Evolutionary conservation across 2,113 vertebrate genomes (phyloP), one percentile per base, ranked within the genome.

Genomic region (Morphnarchus princeps): DNA sequence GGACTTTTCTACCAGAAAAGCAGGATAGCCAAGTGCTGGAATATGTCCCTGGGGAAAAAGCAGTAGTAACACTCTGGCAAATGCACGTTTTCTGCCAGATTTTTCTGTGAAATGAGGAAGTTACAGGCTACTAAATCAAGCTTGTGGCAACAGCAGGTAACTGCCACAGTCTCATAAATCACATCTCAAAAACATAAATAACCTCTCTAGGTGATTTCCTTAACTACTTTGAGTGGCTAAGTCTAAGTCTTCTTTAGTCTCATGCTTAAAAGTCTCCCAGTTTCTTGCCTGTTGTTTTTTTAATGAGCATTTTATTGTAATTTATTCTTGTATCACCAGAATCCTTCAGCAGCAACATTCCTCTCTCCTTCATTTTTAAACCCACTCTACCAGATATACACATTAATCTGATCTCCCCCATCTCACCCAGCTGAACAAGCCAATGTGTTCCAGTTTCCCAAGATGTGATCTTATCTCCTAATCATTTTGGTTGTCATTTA

Each of bases 41-140:
- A 18, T 52, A 38, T 20, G 54, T 54, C 70, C 67, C 58, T 22
- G n/a, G 62, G 89, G 77, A 79, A 94, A 91, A 40, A 28, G 19
- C 54, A 26, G 67, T 43, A 89, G 61, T 5, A 63, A 76, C 22
- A 12, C 17, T 57, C 58, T 34, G 36, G 65, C 58, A 89, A 80
- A 82, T 7, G n/a, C 50, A 65, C 12, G 40, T 73, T 91, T 57
- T 63, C 61, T 84, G 76, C 63, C 63, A 71, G 47, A 59, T 49
- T 69, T 74, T 58, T 67, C 76, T 76, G 49, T 57, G 77, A 81
- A 95, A 92, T 79, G 24, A 91, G 87, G 93, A 95, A 90, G 66
- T 72, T 72, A 42, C 0, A 4, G 74, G 61, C 61, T 69, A 72
- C 65, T 84, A 96, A 89, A 91, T 89, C 65, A 89, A 87, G 61